These are phyloP conservation scores for Oconnorella tubifera DNA, from an alignment of 2,888 invertebrate species.

Conservation along the genomic window DNA sequence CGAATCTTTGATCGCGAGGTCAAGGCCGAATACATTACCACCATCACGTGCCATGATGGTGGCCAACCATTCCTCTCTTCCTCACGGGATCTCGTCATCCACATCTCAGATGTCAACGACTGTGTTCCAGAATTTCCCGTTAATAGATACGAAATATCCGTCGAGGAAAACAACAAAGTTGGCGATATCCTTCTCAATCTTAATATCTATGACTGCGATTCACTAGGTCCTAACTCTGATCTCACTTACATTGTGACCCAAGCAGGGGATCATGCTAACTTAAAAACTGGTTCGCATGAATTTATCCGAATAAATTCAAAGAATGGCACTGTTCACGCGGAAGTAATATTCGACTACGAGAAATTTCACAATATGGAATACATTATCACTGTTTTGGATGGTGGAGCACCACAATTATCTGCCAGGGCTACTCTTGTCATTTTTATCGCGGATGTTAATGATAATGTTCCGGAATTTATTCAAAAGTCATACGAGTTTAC, in stretches of 20 bases:
- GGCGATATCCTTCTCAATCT: constrained; percentile 22
- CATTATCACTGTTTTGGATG: constrained; percentile 43
- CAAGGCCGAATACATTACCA: constrained; percentile 11
- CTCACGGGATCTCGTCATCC: constrained; percentile 15
- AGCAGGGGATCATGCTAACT: background rate
- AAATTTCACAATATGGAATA: constrained; percentile 32
- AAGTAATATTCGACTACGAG: constrained; percentile 29
- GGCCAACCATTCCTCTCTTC: constrained; percentile 15
- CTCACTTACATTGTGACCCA: constrained; percentile 39
- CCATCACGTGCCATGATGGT: constrained; percentile 22
- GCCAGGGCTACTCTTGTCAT: constrained; percentile 41
- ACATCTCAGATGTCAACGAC: constrained; percentile 30
- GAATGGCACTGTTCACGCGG: constrained; percentile 24
- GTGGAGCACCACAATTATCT: constrained; percentile 40
- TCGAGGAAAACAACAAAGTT: constrained; percentile 27
- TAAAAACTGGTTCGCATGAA: background rate
- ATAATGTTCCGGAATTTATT: constrained; percentile 30
- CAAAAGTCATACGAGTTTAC: constrained; percentile 25
- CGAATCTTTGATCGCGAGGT: constrained; percentile 28
- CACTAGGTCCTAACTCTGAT: constrained; percentile 42
- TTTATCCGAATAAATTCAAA: constrained; percentile 12
- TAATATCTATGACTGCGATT: constrained; percentile 31
- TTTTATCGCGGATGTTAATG: constrained; percentile 41
- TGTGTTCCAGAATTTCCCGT: constrained; percentile 20
- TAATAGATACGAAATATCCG: constrained; percentile 15